Percentiles rank a stretch among this genome's conserved stretches.
These are phyloP conservation scores for Mus caroli DNA, from an alignment of 2,797 vertebrate genomes.

Conservation along the genomic window DNA sequence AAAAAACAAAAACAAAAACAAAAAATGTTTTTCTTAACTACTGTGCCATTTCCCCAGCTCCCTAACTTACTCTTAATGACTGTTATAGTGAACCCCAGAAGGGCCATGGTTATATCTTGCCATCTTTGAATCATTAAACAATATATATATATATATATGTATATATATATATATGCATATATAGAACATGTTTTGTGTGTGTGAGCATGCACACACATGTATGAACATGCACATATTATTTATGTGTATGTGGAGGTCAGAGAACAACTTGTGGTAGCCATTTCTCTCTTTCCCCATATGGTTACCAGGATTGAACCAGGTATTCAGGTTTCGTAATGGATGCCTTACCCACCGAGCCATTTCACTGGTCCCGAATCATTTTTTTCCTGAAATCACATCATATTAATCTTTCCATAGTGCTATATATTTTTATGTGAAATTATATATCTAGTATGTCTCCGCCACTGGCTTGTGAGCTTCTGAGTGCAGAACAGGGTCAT, in stretches of 20 bases:
- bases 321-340: neutral
- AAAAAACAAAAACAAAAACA: neutral
- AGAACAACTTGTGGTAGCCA: neutral
- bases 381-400: neutral
- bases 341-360: neutral
- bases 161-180: neutral
- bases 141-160: neutral
- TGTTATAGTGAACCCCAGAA: neutral
- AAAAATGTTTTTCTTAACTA: neutral
- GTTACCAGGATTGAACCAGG: neutral
- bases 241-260: neutral
- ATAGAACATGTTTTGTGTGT: neutral
- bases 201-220: neutral
- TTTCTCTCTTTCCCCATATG: neutral
- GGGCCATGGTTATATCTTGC: neutral
- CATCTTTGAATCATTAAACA: neutral
- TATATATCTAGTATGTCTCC: neutral
- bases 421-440: slow-evolving; percentile 14
- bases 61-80: neutral
- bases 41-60: neutral
- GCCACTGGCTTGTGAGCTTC: neutral
- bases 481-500: slow-evolving; percentile 34
- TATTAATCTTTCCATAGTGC: neutral
- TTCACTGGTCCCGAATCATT: neutral
- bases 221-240: neutral